Conservation (phyloP, 1,140 invertebrate genomes). For the Cepaea nemoralis region DNA sequence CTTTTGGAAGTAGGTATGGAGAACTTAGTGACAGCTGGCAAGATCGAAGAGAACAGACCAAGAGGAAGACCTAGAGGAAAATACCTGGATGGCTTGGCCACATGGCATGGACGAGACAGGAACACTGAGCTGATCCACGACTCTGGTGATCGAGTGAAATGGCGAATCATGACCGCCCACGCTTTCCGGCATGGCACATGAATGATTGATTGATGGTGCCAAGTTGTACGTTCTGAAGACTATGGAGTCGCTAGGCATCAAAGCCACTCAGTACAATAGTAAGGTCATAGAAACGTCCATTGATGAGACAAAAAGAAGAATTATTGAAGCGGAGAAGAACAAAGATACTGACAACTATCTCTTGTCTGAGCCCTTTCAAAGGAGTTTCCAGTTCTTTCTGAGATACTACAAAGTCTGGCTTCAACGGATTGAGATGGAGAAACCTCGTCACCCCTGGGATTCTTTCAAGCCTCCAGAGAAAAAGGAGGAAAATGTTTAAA, state of each 20-base stretch:
- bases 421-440: slow-evolving; percentile 34
- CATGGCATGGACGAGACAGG: no score
- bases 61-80: no score
- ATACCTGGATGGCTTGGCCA: no score
- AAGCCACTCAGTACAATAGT: slow-evolving; percentile 72
- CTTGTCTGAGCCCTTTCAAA: slow-evolving; percentile 34
- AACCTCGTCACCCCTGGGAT: slow-evolving; percentile 44
- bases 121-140: no score
- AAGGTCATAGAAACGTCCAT: slow-evolving; percentile 48
- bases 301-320: slow-evolving; percentile 37
- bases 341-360: slow-evolving; percentile 27
- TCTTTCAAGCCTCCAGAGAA: slow-evolving; percentile 15
- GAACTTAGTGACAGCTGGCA: no score
- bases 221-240: slow-evolving; percentile 79
- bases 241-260: slow-evolving; percentile 74
- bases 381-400: slow-evolving; percentile 46
- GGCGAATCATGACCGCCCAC: no score
- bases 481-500: not conserved
- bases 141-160: no score
- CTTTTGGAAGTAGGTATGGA: slow-evolving; percentile 76
- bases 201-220: no score
- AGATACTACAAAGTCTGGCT: slow-evolving; percentile 52
- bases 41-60: no score
- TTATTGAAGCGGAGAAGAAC: slow-evolving; percentile 45
- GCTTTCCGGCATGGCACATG: no score